A percentile compares a stretch with the other conserved stretches of the same genome.
Evolutionary conservation across 2,797 vertebrate species (phyloP).

Genomic region (Knipowitschia caucasica): DNA sequence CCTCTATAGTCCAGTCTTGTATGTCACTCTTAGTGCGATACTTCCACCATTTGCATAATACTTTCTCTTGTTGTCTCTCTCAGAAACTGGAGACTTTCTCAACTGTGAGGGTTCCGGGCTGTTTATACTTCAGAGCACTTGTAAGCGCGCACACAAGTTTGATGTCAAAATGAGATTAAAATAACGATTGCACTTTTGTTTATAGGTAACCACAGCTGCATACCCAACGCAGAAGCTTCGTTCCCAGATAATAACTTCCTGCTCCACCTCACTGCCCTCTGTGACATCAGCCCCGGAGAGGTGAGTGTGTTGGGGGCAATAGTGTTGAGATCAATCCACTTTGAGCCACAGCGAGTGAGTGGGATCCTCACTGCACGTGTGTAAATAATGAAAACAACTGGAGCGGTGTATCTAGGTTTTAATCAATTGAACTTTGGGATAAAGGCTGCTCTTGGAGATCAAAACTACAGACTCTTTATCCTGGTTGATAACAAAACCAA

Average conservation of each 20-base stretch:
- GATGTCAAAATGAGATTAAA: background rate
- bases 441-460: conserved; percentile 14
- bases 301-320: conserved; percentile 74
- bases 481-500: too few relatives aligned
- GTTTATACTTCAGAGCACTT: conserved; percentile 95
- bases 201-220: conserved; percentile 96
- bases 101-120: conserved; percentile 97
- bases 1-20: conserved; percentile 7
- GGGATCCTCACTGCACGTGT: too few relatives aligned
- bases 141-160: conserved; percentile 74
- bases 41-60: conserved; percentile 22
- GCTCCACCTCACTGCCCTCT: conserved; percentile 87
- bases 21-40: conserved; percentile 18
- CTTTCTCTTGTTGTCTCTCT: conserved; percentile 26
- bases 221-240: conserved; percentile 92
- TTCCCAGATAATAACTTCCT: conserved; percentile 95
- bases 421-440: conserved; percentile 17
- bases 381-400: conserved; percentile 30
- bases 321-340: conserved; percentile 34
- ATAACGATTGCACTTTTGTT: conserved; percentile 9
- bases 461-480: too few relatives aligned
- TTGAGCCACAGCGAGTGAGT: conserved; percentile 36
- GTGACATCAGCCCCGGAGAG: conserved; percentile 90
- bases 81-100: conserved; percentile 95
- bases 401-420: conserved; percentile 21